phyloP scores from a whole-genome alignment of 2,888 invertebrate species.

The Julus scandinavius region DNA sequence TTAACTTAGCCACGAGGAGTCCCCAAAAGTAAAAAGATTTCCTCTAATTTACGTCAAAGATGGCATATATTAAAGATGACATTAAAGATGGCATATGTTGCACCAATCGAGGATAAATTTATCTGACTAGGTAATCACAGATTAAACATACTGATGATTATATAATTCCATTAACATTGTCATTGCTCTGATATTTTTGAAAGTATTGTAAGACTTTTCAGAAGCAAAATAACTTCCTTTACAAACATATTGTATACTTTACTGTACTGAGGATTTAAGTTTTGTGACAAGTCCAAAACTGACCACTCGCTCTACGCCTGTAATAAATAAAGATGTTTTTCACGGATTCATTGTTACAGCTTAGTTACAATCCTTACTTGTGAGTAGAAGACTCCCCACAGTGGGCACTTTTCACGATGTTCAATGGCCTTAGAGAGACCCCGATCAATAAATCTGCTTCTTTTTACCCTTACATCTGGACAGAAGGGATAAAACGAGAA shows the following conservation, averaged over 20 bases:
- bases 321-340: slow-evolving; percentile 42
- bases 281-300: no score
- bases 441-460: slow-evolving; percentile 37
- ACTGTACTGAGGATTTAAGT: no score
- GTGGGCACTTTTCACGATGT: slow-evolving; percentile 21
- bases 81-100: no score
- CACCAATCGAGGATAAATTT: no score
- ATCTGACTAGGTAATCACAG: no score
- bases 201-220: no score
- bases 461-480: not conserved
- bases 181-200: no score
- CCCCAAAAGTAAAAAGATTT: not conserved
- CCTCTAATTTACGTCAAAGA: not conserved
- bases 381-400: slow-evolving; percentile 19
- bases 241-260: no score
- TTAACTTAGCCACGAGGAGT: not conserved
- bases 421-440: slow-evolving; percentile 2
- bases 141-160: no score
- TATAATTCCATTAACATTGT: no score
- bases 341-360: not conserved
- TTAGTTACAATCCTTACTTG: not conserved
- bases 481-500: slow-evolving; percentile 34
- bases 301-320: not conserved
- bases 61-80: no score
- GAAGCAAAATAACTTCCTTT: no score